Percentiles rank a stretch among this genome's conserved stretches.
phyloP scores from a whole-genome alignment of 1,140 invertebrate genomes.

The Lordiphosa mommai region DNA sequence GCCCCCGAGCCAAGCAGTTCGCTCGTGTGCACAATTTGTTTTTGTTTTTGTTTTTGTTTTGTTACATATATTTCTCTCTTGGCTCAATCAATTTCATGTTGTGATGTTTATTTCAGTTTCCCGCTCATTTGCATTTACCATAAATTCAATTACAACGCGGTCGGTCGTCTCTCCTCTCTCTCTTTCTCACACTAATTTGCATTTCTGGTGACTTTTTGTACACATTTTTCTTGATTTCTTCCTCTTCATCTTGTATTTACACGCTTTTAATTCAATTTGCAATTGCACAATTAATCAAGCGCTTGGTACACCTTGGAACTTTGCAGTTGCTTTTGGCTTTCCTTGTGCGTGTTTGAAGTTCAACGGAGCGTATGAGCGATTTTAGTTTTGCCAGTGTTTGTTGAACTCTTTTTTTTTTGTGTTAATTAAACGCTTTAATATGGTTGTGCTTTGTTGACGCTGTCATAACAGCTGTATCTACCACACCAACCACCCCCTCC shows the following conservation, averaged over 20 bases:
- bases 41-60: constrained; percentile 12
- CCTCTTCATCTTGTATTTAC: constrained; percentile 36
- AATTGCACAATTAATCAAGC: constrained; percentile 72
- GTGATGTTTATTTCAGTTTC: constrained; percentile 48
- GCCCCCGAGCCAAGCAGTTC: constrained; percentile 32
- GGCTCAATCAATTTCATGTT: constrained; percentile 60
- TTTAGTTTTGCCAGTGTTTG: constrained; percentile 52
- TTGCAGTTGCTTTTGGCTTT: constrained; percentile 22
- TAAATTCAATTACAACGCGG: constrained; percentile 64
- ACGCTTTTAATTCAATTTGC: constrained; percentile 71
- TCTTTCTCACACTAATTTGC: constrained; percentile 6
- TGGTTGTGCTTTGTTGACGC: constrained; percentile 65
- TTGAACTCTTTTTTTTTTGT: constrained; percentile 69
- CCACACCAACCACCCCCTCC: constrained; percentile 2
- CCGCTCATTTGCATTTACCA: constrained; percentile 72
- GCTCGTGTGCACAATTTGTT: constrained; percentile 43
- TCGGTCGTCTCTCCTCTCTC: not conserved
- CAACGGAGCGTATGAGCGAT: constrained; percentile 73
- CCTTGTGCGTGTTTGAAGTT: constrained; percentile 60
- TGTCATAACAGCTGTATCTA: constrained; percentile 53
- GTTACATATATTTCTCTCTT: constrained; percentile 18
- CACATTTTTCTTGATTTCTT: constrained; percentile 32
- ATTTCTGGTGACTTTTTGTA: constrained; percentile 26
- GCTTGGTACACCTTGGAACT: constrained; percentile 64
- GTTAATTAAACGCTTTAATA: constrained; percentile 74